Conservation (phyloP, 2,888 invertebrate genomes). For the Dryococelus australis region DNA sequence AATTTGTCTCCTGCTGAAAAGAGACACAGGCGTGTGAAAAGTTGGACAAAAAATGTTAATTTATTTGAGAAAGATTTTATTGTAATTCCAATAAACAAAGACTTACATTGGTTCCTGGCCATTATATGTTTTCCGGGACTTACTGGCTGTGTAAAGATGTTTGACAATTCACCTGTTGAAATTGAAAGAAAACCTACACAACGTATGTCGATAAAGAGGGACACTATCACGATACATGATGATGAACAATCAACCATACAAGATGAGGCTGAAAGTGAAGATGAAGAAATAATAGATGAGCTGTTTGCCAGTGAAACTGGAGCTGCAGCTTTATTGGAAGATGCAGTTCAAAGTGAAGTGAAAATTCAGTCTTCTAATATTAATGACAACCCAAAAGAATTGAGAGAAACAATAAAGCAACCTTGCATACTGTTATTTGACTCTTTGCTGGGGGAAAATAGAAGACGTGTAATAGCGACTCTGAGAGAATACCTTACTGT, state of each 20-base stretch:
- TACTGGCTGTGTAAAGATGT: constrained; percentile 64
- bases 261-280: constrained; percentile 22
- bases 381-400: background rate
- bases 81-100: constrained; percentile 97
- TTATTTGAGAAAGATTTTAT: constrained; percentile 96
- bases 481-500: constrained; percentile 90
- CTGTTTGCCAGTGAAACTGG: background rate
- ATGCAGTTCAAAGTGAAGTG: background rate
- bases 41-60: constrained; percentile 97
- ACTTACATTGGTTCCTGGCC: constrained; percentile 96
- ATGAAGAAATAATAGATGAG: background rate
- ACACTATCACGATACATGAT: constrained; percentile 24
- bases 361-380: background rate
- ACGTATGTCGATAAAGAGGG: background rate
- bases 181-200: background rate
- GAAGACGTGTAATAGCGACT: constrained; percentile 86
- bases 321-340: background rate
- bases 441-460: constrained; percentile 81
- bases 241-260: background rate
- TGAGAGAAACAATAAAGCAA: constrained; percentile 24
- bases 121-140: constrained; percentile 94
- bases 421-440: constrained; percentile 96
- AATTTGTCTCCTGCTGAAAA: constrained; percentile 79
- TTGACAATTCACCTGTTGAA: constrained; percentile 47
- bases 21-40: constrained; percentile 88